These are phyloP conservation scores for Rhinopithecus roxellana DNA, from an alignment of 2,113 vertebrate genomes.

Conservation along the genomic window DNA sequence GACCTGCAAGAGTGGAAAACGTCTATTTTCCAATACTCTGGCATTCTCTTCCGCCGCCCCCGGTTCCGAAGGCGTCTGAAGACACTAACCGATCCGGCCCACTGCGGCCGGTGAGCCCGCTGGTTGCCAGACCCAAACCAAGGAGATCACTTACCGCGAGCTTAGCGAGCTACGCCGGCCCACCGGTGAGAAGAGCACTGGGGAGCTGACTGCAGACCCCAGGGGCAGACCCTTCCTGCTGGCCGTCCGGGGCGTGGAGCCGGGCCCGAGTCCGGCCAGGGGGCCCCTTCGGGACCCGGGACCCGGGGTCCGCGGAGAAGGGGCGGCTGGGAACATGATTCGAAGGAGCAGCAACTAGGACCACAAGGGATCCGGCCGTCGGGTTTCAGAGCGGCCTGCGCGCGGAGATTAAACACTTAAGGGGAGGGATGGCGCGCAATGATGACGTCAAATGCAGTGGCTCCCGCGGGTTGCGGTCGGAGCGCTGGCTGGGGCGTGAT, in stretches of 20 bases:
- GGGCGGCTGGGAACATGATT: slow-evolving; percentile 78
- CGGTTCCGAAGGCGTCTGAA: not conserved
- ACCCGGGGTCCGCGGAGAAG: slow-evolving; percentile 80
- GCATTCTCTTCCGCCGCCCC: not conserved
- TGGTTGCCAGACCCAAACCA: not conserved
- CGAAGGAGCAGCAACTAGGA: fast-evolving
- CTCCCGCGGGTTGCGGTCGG: fast-evolving
- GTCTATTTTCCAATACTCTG: not conserved
- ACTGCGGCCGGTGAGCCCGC: not conserved
- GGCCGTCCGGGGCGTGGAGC: slow-evolving; percentile 75
- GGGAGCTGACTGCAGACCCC: slow-evolving; percentile 65
- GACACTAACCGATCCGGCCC: too few relatives aligned
- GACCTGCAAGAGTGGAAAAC: not conserved
- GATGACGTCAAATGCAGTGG: not conserved
- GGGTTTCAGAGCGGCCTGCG: fast-evolving
- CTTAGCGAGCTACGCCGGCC: slow-evolving; percentile 79
- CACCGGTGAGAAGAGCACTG: slow-evolving; percentile 80
- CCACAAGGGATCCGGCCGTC: fast-evolving
- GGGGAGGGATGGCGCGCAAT: not conserved
- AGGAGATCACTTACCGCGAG: slow-evolving; percentile 78
- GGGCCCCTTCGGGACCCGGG: slow-evolving; percentile 73
- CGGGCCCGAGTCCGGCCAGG: slow-evolving; percentile 60
- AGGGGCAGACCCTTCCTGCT: slow-evolving; percentile 73
- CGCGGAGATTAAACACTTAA: not conserved
- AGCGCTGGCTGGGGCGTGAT: fast-evolving